A percentile compares a stretch with the other conserved stretches of the same genome.
Evolutionary conservation across 2,113 vertebrate species (phyloP).

Genomic region (Beaufortia kweichowensis): DNA sequence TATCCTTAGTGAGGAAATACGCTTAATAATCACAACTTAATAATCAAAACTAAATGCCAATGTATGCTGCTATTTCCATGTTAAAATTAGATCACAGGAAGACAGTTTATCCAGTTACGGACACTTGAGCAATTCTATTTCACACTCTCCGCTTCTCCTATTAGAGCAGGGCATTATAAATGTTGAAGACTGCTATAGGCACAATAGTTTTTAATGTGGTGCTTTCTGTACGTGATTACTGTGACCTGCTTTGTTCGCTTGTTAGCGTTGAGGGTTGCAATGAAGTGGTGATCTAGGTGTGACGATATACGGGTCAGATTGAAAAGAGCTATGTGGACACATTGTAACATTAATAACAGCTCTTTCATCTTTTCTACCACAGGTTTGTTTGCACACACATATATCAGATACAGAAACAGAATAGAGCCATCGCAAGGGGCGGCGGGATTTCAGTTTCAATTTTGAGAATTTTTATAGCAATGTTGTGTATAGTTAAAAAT

Average conservation of each 20-base stretch:
- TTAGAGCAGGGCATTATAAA: conserved; percentile 9
- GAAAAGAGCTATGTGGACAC: background rate
- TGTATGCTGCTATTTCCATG: background rate
- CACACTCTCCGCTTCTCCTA: background rate
- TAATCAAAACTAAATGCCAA: conserved; percentile 5
- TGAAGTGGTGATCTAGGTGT: background rate
- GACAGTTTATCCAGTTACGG: conserved; percentile 17
- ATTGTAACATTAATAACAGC: background rate
- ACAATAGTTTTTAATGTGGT: background rate
- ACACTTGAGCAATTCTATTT: conserved; percentile 8
- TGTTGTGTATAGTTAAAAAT: too few relatives aligned
- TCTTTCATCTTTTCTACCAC: background rate
- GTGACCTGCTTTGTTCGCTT: background rate
- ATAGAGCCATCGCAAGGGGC: too few relatives aligned
- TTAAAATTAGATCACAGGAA: background rate
- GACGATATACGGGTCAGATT: background rate
- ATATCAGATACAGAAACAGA: background rate
- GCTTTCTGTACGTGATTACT: background rate
- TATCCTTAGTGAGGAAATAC: background rate
- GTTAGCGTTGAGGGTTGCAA: background rate
- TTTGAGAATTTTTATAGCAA: too few relatives aligned
- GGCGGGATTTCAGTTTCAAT: too few relatives aligned
- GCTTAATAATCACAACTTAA: conserved; percentile 7
- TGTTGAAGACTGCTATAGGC: background rate
- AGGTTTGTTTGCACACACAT: background rate